These are phyloP conservation scores for Brachypalpus laphriformis DNA, from an alignment of 2,888 invertebrate species.

Conservation along the genomic window DNA sequence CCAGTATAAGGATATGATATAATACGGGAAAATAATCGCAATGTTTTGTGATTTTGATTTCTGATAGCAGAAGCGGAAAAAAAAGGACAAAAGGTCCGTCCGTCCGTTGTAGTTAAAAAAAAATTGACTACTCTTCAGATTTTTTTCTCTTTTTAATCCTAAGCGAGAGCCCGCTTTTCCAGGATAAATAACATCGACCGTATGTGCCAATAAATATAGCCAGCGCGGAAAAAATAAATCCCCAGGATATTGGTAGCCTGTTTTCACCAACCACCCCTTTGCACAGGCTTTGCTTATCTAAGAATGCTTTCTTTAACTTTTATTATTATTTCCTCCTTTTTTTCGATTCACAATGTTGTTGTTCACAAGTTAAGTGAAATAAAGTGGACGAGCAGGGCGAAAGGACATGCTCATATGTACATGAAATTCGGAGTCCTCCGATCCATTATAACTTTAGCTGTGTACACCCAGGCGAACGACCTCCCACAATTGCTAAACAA, in stretches of 20 bases:
- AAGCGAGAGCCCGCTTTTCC: constrained; percentile 5
- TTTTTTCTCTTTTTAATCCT: background rate
- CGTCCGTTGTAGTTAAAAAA: constrained; percentile 6
- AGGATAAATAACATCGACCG: constrained; percentile 33
- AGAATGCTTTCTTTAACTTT: constrained; percentile 49
- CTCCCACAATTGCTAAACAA: no score
- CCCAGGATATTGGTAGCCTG: background rate
- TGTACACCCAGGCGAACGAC: no score
- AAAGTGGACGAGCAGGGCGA: background rate
- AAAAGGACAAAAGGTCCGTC: constrained; percentile 2
- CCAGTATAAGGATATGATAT: constrained; percentile 34
- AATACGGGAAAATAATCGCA: constrained; percentile 38
- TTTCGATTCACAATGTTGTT: constrained; percentile 28
- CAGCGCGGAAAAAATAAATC: background rate
- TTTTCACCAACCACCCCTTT: constrained; percentile 1
- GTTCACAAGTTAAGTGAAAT: constrained; percentile 40
- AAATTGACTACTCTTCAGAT: constrained; percentile 21
- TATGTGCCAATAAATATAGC: constrained; percentile 35
- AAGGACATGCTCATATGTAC: background rate
- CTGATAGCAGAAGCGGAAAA: constrained; percentile 31
- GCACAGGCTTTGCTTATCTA: constrained; percentile 27
- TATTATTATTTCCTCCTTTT: constrained; percentile 24
- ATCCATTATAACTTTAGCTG: no score
- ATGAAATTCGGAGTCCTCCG: background rate
- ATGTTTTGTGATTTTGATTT: constrained; percentile 58